A percentile compares a stretch with the other conserved stretches of the same genome.
phyloP scores from a whole-genome alignment of 2,113 vertebrate genomes.

The Phyllostomus discolor region DNA sequence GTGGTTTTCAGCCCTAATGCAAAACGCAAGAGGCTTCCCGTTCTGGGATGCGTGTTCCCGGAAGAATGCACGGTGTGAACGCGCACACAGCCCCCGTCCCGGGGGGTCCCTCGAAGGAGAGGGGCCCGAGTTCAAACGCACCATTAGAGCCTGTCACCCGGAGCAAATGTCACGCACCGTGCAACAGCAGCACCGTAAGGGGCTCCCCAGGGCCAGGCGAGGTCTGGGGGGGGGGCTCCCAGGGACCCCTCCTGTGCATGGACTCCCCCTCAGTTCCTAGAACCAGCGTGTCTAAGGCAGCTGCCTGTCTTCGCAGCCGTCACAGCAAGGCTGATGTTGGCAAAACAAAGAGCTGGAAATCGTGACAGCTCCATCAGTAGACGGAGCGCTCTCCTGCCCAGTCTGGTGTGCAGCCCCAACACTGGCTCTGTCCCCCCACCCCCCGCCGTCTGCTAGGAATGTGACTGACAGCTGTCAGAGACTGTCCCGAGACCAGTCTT shows the following conservation, averaged over 20 bases:
- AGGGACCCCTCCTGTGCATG: not conserved
- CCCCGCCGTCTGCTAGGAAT: not conserved
- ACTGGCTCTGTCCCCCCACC: not conserved
- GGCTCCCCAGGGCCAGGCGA: not conserved
- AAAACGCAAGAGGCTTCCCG: not conserved
- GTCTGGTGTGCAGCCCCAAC: not conserved
- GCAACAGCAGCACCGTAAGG: not conserved
- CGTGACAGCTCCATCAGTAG: not conserved
- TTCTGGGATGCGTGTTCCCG: fast-evolving
- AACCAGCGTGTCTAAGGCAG: not conserved
- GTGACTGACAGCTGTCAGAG: not conserved
- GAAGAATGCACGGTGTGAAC: not conserved
- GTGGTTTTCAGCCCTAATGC: not conserved
- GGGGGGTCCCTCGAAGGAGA: not conserved
- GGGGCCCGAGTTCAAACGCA: not conserved
- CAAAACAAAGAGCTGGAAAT: not conserved
- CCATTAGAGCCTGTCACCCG: fast-evolving
- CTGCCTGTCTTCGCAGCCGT: not conserved
- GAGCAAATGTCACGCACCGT: not conserved
- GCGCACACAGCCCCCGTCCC: not conserved
- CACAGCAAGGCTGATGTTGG: not conserved
- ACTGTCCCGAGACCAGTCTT: not conserved
- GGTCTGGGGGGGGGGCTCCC: not conserved
- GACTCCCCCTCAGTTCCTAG: not conserved
- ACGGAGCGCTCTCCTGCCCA: not conserved